Evolutionary conservation across 2,888 invertebrate genomes (phyloP).

Genomic region (Pammene fasciana): DNA sequence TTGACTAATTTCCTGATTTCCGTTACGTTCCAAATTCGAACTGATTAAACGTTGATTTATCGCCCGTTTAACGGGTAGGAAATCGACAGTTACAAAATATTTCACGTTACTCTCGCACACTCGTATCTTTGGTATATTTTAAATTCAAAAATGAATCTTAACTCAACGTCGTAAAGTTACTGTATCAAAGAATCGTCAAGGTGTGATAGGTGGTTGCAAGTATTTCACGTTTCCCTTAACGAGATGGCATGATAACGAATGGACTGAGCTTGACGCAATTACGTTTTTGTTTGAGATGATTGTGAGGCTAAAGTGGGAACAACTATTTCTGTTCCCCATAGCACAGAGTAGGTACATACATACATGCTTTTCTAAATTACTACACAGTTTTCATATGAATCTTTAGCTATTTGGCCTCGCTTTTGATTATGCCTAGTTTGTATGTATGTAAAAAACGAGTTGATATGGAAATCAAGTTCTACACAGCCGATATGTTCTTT

Average conservation of each 20-base stretch:
- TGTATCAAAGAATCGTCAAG: neutral
- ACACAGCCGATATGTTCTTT: too few relatives aligned
- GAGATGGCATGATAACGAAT: constrained; percentile 21
- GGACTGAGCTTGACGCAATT: constrained; percentile 18
- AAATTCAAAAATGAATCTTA: neutral
- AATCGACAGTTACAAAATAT: constrained; percentile 32
- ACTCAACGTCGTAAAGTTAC: neutral
- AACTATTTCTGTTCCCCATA: neutral
- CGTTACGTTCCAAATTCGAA: constrained; percentile 31
- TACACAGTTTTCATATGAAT: too few relatives aligned
- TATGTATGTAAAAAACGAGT: too few relatives aligned
- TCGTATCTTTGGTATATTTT: neutral
- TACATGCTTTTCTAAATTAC: neutral
- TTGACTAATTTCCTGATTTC: constrained; percentile 25
- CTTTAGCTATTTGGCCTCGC: too few relatives aligned
- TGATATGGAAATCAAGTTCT: too few relatives aligned
- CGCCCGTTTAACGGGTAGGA: constrained; percentile 23
- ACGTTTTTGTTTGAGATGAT: constrained; percentile 13
- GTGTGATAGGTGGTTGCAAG: neutral
- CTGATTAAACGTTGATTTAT: constrained; percentile 39
- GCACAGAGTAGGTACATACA: neutral
- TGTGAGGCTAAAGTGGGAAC: neutral
- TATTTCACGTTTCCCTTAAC: neutral
- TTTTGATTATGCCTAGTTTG: too few relatives aligned
- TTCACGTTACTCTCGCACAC: neutral